Conservation (phyloP, 2,113 vertebrate species). For the Erythrocercus mccallii region DNA sequence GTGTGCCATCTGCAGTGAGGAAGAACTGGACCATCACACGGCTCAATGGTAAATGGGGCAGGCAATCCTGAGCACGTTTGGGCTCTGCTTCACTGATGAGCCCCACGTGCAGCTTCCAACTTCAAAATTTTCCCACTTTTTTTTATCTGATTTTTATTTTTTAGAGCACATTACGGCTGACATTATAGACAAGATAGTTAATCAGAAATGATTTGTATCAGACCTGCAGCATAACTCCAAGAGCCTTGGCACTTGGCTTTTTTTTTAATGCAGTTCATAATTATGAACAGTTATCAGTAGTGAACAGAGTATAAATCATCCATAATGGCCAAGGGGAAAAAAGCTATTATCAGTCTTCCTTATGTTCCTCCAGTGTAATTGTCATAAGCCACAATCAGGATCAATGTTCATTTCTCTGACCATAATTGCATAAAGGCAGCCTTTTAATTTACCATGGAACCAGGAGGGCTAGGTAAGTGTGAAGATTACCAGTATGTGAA, state of each 20-base stretch:
- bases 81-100: neutral
- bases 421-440: slow-evolving; percentile 66
- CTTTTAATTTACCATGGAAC: slow-evolving; percentile 65
- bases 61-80: neutral
- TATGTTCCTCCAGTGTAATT: slow-evolving; percentile 72
- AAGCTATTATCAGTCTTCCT: slow-evolving; percentile 75
- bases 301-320: slow-evolving; percentile 70
- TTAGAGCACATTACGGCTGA: neutral
- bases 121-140: slow-evolving; percentile 10
- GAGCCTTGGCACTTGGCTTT: slow-evolving; percentile 61
- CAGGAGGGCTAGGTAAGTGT: slow-evolving; percentile 57
- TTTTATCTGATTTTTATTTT: slow-evolving; percentile 28
- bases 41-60: slow-evolving; percentile 84
- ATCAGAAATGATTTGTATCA: slow-evolving; percentile 67
- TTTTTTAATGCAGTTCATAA: slow-evolving; percentile 69
- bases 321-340: slow-evolving; percentile 65
- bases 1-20: slow-evolving; percentile 80
- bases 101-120: neutral
- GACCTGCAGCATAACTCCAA: slow-evolving; percentile 54
- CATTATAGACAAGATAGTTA: slow-evolving; percentile 55
- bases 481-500: slow-evolving; percentile 56
- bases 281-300: slow-evolving; percentile 66
- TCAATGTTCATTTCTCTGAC: slow-evolving; percentile 70
- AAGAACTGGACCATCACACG: slow-evolving; percentile 95
- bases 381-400: slow-evolving; percentile 70